Evolutionary conservation across 2,113 vertebrate species (phyloP).

Genomic region (Oxygymnocypris stewartii): DNA sequence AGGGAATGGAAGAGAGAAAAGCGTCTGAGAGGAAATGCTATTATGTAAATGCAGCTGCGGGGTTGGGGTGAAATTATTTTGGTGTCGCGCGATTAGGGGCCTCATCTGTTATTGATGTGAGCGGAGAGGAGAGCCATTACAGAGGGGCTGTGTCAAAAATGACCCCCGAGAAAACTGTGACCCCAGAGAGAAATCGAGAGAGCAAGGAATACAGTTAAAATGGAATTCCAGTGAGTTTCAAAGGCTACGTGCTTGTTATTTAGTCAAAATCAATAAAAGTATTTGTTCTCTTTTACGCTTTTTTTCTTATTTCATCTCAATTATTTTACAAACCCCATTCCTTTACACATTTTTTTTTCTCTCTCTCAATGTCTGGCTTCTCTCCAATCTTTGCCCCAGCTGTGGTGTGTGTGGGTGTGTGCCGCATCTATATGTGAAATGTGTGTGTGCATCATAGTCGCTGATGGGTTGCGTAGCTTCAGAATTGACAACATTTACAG

Average conservation of each 20-base stretch:
- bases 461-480: slow-evolving; percentile 97
- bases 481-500: slow-evolving; percentile 99
- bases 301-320: neutral
- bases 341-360: slow-evolving; percentile 21
- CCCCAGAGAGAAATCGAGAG: slow-evolving; percentile 37
- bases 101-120: slow-evolving; percentile 99
- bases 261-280: slow-evolving; percentile 11
- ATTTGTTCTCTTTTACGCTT: slow-evolving; percentile 54
- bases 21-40: slow-evolving; percentile 81
- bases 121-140: slow-evolving; percentile 91
- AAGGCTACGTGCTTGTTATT: neutral
- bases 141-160: slow-evolving; percentile 65
- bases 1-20: slow-evolving; percentile 39
- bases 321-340: slow-evolving; percentile 14
- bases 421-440: slow-evolving; percentile 31
- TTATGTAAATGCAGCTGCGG: slow-evolving; percentile 95
- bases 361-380: slow-evolving; percentile 61
- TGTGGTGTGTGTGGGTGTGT: slow-evolving; percentile 73
- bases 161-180: slow-evolving; percentile 33
- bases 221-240: slow-evolving; percentile 2
- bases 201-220: neutral
- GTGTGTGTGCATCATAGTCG: slow-evolving; percentile 79
- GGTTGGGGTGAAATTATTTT: slow-evolving; percentile 84
- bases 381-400: slow-evolving; percentile 80
- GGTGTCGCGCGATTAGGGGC: slow-evolving; percentile 90